Evolutionary conservation across 2,797 vertebrate genomes (phyloP).

Genomic region (Capromys pilorides): DNA sequence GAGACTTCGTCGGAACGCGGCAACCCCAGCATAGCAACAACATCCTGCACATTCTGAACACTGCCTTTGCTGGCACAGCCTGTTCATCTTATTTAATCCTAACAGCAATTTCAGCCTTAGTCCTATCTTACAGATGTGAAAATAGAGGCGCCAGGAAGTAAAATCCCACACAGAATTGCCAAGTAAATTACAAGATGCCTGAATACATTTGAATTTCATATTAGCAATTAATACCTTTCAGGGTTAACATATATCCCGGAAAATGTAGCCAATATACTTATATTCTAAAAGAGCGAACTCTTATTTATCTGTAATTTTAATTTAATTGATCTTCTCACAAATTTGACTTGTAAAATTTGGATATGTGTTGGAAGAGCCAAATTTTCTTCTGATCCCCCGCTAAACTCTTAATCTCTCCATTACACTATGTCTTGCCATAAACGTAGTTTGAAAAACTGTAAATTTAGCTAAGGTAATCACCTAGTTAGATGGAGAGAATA

Average conservation of each 20-base stretch:
- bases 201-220: constrained; percentile 47
- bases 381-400: background rate
- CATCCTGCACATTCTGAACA: background rate
- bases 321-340: background rate
- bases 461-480: background rate
- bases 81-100: constrained; percentile 13
- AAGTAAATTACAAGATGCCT: background rate
- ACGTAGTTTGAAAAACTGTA: background rate
- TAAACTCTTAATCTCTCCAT: background rate
- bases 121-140: background rate
- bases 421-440: background rate
- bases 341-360: constrained; percentile 38
- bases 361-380: background rate
- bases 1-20: background rate
- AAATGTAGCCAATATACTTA: background rate
- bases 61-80: background rate
- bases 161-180: background rate
- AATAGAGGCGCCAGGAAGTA: background rate
- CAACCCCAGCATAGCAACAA: background rate
- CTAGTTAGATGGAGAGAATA: background rate
- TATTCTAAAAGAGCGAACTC: background rate
- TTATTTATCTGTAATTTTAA: constrained; percentile 31
- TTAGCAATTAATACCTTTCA: background rate
- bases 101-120: background rate
- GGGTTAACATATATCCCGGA: background rate